phyloP scores from a whole-genome alignment of 2,797 vertebrate species.

The Micromesistius poutassou region DNA sequence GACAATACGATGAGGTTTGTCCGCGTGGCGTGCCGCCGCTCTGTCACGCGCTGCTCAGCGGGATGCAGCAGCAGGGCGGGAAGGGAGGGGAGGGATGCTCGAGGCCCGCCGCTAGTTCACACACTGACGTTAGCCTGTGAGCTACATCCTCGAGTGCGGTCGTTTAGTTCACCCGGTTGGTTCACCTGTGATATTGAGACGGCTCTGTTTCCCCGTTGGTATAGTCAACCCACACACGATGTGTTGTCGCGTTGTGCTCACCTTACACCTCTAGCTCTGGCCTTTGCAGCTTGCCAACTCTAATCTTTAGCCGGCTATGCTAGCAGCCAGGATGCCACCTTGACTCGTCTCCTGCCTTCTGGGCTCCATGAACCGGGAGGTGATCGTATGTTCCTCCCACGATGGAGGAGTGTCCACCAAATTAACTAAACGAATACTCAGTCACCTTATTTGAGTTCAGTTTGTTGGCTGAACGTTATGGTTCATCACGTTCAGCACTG shows the following conservation, averaged over 20 bases:
- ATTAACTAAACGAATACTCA: neutral
- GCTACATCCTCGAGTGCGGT: neutral
- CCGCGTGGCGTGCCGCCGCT: neutral
- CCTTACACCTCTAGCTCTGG: neutral
- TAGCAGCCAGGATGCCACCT: slow-evolving; percentile 17
- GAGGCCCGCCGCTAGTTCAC: neutral
- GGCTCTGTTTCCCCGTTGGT: neutral
- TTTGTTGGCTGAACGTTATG: neutral
- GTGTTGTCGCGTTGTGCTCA: neutral
- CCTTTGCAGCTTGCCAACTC: neutral
- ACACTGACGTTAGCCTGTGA: neutral
- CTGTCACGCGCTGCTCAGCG: neutral
- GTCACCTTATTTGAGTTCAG: neutral
- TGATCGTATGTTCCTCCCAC: neutral
- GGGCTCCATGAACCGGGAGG: neutral
- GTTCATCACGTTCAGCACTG: neutral
- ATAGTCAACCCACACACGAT: neutral
- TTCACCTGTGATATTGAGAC: neutral
- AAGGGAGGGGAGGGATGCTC: neutral
- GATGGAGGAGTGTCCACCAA: neutral
- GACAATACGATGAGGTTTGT: neutral
- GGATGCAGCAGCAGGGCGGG: neutral
- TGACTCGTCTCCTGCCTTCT: slow-evolving; percentile 4
- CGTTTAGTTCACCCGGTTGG: neutral
- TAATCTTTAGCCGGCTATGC: slow-evolving; percentile 19